Base-by-base conservation (phyloP, 2,888 invertebrate species). In the Calameuta idolon region DNA sequence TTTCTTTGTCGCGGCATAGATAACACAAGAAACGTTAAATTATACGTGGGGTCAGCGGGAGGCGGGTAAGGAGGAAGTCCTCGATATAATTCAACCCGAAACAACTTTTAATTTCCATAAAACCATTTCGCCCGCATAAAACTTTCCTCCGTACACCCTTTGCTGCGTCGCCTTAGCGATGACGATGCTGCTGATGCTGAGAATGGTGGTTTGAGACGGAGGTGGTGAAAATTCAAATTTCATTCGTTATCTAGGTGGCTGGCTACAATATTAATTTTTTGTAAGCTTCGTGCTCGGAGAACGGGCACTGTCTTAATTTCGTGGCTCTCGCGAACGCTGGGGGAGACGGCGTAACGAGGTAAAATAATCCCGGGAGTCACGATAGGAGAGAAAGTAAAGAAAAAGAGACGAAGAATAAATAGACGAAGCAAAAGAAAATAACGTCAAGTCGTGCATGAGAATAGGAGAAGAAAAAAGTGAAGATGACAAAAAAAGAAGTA, bases 61-160 rank as follows among this genome's bases (percentile, higher is more conserved):
- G 40, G 23, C 2, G 40, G 40, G 5, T 0, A 15, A 23, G 23
- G 55, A 35, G 55, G 55, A 23, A 23, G 23, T 55, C 23, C 76
- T 68, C 34, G 40, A 30, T 85, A 87, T 87, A 87, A 87, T 85
- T 88, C 85, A 85, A 80, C 79, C 75, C 74, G 80, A 81, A 81
- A 85, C 83, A 87, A 88, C 85, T 87, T 88, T 88, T 89, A 89
- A 88, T 89, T 89, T 88, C 85, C 89, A 89, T 87, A 87, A 87
- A 87, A 85, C 84, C 83, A 83, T 85, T 84, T 85, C 78, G 75
- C 79, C 79, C 81, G 76, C 81, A 81, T 84, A 81, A 80, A 82
- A 81, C 83, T 83, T 83, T 69, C 80, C 81, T 73, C 78, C 79
- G n/a, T 71, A 23, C 69, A 77, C 76, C 69, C 76, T 77, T 69